Base-by-base conservation (phyloP, 1,140 invertebrate genomes). In the Drosophila melanogaster region DNA sequence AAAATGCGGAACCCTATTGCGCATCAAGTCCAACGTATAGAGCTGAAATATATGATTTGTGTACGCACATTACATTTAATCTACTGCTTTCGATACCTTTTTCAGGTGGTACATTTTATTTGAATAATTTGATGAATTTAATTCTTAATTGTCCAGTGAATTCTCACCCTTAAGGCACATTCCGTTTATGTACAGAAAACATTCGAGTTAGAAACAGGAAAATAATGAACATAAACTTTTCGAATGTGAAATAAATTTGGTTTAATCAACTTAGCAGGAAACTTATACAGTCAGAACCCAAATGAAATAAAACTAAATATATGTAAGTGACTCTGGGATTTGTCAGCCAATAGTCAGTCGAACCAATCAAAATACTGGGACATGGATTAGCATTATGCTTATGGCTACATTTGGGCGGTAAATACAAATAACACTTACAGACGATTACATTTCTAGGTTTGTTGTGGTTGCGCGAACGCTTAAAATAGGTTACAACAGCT, bases 401-500 rank as follows among this genome's bases (percentile, higher is more conserved):
- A 75, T 17, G 26, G 17, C 41, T 75, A 75, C 60, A 47, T 14
- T 69, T 56, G 64, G 64, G 64, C 49, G 64, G 65, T 49, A 75
- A 65, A 75, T 75, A 75, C 72, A 75, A 75, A 75, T 75, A 75
- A 75, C 59, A 75, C 73, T 75, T 75, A 75, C 59, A 75, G 53
- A 46, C 53, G 60, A 75, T 35, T 74, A 75, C 71, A 75, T 41
- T 12, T 1, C 72, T 75, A 75, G 22, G 72, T 65, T 75, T 75
- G 51, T 69, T 61, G 69, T 53, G 69, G 22, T 38, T 51, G 51
- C 35, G 38, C 37, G 24, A 8, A 54, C 35, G n/a, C 53, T 65
- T 74, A 74, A 64, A 55, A 11, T 74, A 75, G 64, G 64, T 69
- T 56, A 44, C 40, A 75, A 75, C 72, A 75, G 43, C 72, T 75